Evolutionary conservation across 2,113 vertebrate genomes (phyloP).

Genomic region (Electrona antarctica): DNA sequence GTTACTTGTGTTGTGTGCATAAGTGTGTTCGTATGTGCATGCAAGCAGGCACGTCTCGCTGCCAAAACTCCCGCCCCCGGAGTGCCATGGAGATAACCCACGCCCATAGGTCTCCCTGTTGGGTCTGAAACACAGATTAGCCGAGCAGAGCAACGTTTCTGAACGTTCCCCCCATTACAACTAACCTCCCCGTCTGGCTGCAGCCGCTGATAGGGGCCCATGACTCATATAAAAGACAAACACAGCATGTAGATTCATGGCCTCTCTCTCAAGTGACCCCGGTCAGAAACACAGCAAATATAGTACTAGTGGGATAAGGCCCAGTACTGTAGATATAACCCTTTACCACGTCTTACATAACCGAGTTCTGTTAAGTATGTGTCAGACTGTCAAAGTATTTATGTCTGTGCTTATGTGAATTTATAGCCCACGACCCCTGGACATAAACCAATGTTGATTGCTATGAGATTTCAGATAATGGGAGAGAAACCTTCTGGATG

Average conservation of each 20-base stretch:
- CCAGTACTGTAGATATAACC: not conserved
- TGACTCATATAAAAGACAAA: conserved; percentile 51
- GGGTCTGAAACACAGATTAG: conserved; percentile 32
- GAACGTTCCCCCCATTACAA: conserved; percentile 1
- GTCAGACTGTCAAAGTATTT: not conserved
- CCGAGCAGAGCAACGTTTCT: conserved; percentile 10
- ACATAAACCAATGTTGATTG: conserved; percentile 16
- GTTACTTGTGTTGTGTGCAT: not conserved
- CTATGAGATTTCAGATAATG: conserved; percentile 2
- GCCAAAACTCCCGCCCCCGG: conserved; percentile 6
- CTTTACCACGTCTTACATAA: conserved; percentile 1
- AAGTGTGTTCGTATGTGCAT: not conserved
- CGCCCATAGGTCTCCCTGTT: conserved; percentile 30
- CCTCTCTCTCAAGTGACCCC: conserved; percentile 1
- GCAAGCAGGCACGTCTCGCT: not conserved
- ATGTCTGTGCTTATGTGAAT: not conserved
- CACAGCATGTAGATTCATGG: conserved; percentile 5
- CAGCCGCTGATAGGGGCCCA: conserved; percentile 49
- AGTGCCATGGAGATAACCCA: conserved; percentile 18
- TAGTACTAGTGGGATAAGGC: not conserved
- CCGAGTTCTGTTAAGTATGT: too few species aligned
- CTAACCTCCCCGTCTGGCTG: conserved; percentile 23
- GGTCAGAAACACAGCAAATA: not conserved
- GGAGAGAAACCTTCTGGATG: not conserved
- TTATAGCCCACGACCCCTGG: not conserved